Conservation (phyloP, 2,888 invertebrate species). For the Tenodera sinensis region DNA sequence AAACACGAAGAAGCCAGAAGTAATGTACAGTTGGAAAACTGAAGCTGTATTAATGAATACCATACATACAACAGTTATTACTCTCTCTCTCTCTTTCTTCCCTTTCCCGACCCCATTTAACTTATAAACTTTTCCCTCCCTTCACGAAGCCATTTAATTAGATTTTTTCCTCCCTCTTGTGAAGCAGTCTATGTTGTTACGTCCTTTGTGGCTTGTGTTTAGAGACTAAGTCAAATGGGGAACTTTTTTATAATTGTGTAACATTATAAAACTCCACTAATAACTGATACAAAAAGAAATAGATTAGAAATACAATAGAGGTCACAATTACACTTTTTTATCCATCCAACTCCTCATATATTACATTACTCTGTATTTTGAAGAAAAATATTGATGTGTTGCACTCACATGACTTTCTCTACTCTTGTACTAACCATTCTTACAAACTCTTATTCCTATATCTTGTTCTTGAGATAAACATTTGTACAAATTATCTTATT, state of each 20-base stretch:
- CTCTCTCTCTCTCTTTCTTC: neutral
- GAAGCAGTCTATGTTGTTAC: neutral
- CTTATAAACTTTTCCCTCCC: neutral
- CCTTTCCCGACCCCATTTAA: neutral
- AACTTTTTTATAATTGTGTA: neutral
- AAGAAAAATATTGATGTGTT: no score
- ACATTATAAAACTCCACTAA: neutral
- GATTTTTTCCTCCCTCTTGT: neutral
- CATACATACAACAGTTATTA: neutral
- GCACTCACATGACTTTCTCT: no score
- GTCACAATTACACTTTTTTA: no score
- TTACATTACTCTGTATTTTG: no score
- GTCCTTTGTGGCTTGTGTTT: neutral
- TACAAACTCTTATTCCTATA: no score
- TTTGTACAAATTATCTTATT: no score
- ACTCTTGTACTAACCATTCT: no score
- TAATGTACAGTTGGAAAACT: neutral
- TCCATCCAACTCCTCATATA: no score
- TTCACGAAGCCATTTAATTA: neutral
- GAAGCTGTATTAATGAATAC: slow-evolving; percentile 11
- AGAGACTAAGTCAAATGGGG: neutral
- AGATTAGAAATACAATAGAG: no score
- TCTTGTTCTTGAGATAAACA: no score
- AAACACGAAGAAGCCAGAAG: slow-evolving; percentile 1
- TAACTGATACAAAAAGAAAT: neutral